Percentiles rank a stretch among this genome's conserved stretches.
These are phyloP conservation scores for Melanostoma mellinum DNA, from an alignment of 2,888 invertebrate species.

Conservation along the genomic window DNA sequence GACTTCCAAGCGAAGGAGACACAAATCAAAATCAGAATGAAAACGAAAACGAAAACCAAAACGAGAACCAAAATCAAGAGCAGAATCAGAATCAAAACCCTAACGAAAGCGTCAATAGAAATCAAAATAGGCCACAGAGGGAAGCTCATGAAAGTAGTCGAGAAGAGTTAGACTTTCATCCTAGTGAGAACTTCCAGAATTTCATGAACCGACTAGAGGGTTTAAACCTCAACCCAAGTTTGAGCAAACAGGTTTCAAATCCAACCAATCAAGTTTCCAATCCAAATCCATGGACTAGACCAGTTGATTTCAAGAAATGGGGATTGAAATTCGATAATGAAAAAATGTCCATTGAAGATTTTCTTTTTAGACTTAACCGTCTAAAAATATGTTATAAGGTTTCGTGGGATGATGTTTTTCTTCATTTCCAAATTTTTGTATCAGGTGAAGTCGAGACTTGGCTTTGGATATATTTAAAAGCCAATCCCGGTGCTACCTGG, in stretches of 20 bases:
- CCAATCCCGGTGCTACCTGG: conserved; percentile 1
- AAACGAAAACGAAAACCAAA: neutral
- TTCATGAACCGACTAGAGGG: conserved; percentile 7
- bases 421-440: neutral
- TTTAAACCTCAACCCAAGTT: neutral
- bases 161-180: conserved; percentile 8
- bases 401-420: neutral
- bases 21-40: neutral
- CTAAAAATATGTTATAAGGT: conserved; percentile 8
- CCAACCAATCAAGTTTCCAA: neutral
- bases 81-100: neutral
- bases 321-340: conserved; percentile 8
- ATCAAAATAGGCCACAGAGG: neutral
- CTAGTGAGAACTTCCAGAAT: conserved; percentile 1
- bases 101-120: neutral
- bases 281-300: neutral
- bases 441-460: conserved; percentile 3
- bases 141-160: conserved; percentile 10
- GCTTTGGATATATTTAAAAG: conserved; percentile 6
- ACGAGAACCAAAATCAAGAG: too few relatives aligned
- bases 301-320: conserved; percentile 4
- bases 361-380: conserved; percentile 1
- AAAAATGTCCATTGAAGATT: conserved; percentile 4
- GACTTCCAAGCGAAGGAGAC: neutral
- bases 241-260: neutral